A percentile compares a stretch with the other conserved stretches of the same genome.
Evolutionary conservation across 2,888 invertebrate genomes (phyloP).

Genomic region (Mimas tiliae): DNA sequence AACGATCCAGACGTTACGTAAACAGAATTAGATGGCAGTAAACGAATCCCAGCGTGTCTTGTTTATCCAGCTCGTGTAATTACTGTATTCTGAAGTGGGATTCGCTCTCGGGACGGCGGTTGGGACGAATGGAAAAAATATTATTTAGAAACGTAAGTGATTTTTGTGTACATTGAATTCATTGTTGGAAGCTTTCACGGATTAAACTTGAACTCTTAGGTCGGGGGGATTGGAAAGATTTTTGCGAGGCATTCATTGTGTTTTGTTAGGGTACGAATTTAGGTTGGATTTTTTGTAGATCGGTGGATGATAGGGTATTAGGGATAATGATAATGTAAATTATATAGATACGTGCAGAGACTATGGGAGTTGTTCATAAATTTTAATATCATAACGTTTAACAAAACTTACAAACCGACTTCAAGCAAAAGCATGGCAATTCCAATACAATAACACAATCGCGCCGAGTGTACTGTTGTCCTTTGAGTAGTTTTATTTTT

Average conservation of each 20-base stretch:
- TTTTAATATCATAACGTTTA: too few species aligned
- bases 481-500: too few species aligned
- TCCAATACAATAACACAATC: too few species aligned
- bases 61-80: constrained; percentile 56
- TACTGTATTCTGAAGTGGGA: constrained; percentile 35
- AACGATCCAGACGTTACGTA: constrained; percentile 57
- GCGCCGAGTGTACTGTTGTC: too few species aligned
- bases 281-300: not conserved
- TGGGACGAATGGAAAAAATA: constrained; percentile 20
- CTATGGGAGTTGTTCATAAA: too few species aligned
- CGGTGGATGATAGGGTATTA: not conserved
- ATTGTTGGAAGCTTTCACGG: constrained; percentile 6
- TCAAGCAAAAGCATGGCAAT: too few species aligned
- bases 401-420: too few species aligned
- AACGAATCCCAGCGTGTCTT: constrained; percentile 55
- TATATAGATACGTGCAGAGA: not conserved
- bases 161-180: constrained; percentile 23
- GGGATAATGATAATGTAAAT: too few species aligned
- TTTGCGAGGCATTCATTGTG: not conserved
- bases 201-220: constrained; percentile 8
- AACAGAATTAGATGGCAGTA: constrained; percentile 65
- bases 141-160: constrained; percentile 17
- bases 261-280: not conserved
- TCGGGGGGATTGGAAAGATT: constrained; percentile 9
- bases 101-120: not conserved